Base-by-base conservation (phyloP, 2,113 vertebrate genomes). In the Archilochus colubris region DNA sequence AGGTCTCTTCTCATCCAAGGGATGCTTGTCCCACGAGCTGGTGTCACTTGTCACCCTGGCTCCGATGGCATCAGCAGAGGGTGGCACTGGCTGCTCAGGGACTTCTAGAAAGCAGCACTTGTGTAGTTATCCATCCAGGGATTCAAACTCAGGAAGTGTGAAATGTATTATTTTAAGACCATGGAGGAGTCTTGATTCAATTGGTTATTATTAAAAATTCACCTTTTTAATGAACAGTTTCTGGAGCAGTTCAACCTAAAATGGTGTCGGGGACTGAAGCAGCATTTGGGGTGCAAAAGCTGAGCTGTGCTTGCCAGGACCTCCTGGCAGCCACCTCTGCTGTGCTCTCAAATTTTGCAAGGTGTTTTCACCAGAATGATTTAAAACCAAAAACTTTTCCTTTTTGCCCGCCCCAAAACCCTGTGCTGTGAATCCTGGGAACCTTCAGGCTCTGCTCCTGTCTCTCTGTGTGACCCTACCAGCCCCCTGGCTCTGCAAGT, bases 1-100 rank as follows among this genome's bases (percentile, higher is more conserved):
- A 53, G 68, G 63, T 7, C 14, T 24, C 12, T 2, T 10, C 58
- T 12, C 31, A 18, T 4, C n/a, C 79, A 1, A 5, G 0, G 7
- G 6, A 18, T 0, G 1, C 14, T 30, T 17, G 67, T 36, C 68
- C 33, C 72, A 0, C 0, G 3, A 3, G 4, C n/a, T 0, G 2
- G 21, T 7, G 75, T 22, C 18, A 3, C 70, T 76, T 12, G 1
- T 6, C 9, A 3, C 36, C n/a, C 1, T 1, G 0, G 6, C 28
- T 44, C 10, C 0, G 40, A 40, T 40, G 40, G 40, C 40, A 40
- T 40, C 12, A 6, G 94, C 92, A 91, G 92, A 91, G 92, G 89
- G 94, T 74, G 12, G 46, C 14, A 68, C 63, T 21, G 91, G 38
- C 82, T 8, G 1, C 40, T 9, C 12, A 0, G 15, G 5, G 22